phyloP scores from a whole-genome alignment of 2,888 invertebrate species.

The Epirrita christyi region DNA sequence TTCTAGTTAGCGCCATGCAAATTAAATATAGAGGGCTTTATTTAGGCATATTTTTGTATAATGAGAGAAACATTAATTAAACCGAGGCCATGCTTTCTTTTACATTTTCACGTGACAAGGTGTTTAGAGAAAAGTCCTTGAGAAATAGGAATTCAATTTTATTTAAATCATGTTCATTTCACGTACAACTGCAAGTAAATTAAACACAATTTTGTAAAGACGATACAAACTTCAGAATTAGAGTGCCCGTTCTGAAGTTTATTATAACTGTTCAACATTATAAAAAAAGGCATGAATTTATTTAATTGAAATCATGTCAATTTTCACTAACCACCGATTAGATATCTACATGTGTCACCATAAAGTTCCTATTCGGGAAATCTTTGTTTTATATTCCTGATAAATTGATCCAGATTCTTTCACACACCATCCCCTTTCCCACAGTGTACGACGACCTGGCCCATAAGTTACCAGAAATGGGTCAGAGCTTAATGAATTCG shows the following conservation, averaged over 20 bases:
- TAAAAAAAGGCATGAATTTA: no score
- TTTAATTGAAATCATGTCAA: no score
- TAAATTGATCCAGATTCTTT: neutral
- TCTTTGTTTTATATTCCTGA: neutral
- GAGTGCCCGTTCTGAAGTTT: no score
- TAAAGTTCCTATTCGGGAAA: neutral
- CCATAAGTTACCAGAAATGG: constrained; percentile 28
- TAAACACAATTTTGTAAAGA: neutral
- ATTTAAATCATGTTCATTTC: neutral
- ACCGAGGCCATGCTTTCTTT: constrained; percentile 1
- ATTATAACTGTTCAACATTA: no score
- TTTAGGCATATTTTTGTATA: constrained; percentile 14
- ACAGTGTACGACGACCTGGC: constrained; percentile 11
- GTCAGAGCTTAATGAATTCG: constrained; percentile 25
- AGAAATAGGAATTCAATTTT: neutral
- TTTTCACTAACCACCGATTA: no score
- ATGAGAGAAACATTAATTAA: constrained; percentile 1
- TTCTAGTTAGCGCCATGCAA: constrained; percentile 20
- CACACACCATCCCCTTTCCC: neutral
- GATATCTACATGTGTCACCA: no score
- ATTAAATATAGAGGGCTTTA: constrained; percentile 1
- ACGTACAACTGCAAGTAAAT: neutral
- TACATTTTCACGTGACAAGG: neutral
- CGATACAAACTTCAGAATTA: no score
- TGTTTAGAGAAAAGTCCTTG: neutral